Base-by-base conservation (phyloP, 2,797 vertebrate species). In the Danio aesculapii region DNA sequence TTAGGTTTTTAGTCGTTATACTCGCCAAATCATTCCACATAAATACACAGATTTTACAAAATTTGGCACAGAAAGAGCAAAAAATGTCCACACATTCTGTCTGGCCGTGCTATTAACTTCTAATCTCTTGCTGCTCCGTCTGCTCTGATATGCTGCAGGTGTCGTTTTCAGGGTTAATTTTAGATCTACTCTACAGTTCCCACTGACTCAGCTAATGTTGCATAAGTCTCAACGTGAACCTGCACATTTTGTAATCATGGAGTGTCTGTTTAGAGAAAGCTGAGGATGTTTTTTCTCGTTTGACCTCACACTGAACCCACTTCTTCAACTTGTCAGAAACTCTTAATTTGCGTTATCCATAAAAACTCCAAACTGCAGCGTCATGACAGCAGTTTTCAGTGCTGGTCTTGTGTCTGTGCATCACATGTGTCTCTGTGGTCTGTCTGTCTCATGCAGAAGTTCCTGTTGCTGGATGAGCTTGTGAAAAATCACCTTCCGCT, bases 401-500 rank as follows among this genome's bases (percentile, higher is more conserved):
- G 5, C 39, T 39, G 63, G 19, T 6, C 11, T 76, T 67, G 53
- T 58, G 1, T 73, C 58, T 6, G 4, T 57, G 16, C 30, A 30
- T 78, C n/a, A 41, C 30, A 12, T 9, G 13, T 5, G 43, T 13
- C 11, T 13, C 7, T 53, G 49, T 57, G 68, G 70, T 81, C 79
- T 52, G 21, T 67, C 85, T 46, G 81, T 88, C 72, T 77, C 9
- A 71, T 81, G 12, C 74, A 98, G 98, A 93, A 90, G 72, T 99
- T 98, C 86, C 94, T 99, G 75, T 87, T 96, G 43, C 95, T 99
- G 77, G 96, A 98, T 88, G 97, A 99, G 86, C 89, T 98, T 79
- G 89, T 87, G 4, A 89, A 89, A 81, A 88, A 86, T 9, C 81
- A 80, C 30, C 80, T 87, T 6, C 88, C 89, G 0, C 83, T 89